Base-by-base conservation (phyloP, 2,888 invertebrate genomes). In the Cerastis rubricosa region DNA sequence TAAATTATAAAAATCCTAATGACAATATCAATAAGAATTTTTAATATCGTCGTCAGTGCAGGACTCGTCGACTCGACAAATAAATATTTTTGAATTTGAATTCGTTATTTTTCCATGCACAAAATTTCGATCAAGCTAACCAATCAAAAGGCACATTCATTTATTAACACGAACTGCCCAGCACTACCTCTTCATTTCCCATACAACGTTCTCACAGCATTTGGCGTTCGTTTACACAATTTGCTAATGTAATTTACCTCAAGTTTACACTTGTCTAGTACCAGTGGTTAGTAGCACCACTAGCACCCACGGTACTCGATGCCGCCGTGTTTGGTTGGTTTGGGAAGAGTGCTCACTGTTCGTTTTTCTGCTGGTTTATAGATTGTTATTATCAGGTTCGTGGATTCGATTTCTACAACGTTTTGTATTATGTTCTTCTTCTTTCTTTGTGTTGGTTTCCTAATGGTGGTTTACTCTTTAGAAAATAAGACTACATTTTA, bases 231-330 rank as follows among this genome's bases (percentile, higher is more conserved):
- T 71, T 76, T 73, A 78, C 81, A 84, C 85, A 72, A 88, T 89
- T 89, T 85, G 89, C 89, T 89, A 87, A 89, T 89, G 87, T 87
- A 89, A 89, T 89, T 89, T 89, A 87, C 87, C 81, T 76, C 22
- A 80, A 83, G 84, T 88, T 83, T 87, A 88, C 86, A 78, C 83
- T 83, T 79, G 66, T 67, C 63, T 81, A 74, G 85, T 81, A 65
- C 14, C 35, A 5, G 61, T 81, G 22, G 54, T 76, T 74, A 43
- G 25, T 59, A 61, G 64, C 25, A 82, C 77, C 85, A 43, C 19
- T 59, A 61, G 64, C 25, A 82, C 77, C 85, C 81, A 85, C 85
- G 85, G 75, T 78, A 51, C 64, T 84, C 74, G 78, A 64, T 64
- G 29, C 74, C 68, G 81, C 76, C 78, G 68, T 79, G 85, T 88